Percentiles rank a stretch among this genome's conserved stretches.
phyloP scores from a whole-genome alignment of 2,113 vertebrate species.

The Desmodus rotundus region DNA sequence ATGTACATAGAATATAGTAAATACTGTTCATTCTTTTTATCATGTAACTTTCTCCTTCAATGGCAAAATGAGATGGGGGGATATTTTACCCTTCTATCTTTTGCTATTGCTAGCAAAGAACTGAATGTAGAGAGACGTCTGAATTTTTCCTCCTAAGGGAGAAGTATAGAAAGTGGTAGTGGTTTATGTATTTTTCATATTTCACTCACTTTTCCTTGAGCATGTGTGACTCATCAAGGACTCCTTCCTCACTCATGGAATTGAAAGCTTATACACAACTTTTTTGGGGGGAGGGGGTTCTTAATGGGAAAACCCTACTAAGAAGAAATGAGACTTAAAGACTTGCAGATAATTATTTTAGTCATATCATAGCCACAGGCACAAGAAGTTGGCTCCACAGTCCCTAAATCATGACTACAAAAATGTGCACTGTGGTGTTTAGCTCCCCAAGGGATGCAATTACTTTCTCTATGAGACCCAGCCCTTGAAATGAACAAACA shows the following conservation, averaged over 20 bases:
- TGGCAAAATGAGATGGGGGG: background rate
- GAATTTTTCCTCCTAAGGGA: background rate
- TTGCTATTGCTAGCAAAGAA: constrained; percentile 4
- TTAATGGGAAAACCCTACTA: constrained; percentile 7
- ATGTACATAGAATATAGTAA: background rate
- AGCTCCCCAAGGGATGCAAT: constrained; percentile 13
- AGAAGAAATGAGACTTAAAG: background rate
- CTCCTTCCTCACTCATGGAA: background rate
- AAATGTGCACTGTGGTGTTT: constrained; percentile 17
- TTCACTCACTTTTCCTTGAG: constrained; percentile 1
- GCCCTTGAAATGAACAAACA: constrained; percentile 41
- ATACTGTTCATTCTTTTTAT: background rate
- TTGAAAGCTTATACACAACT: background rate
- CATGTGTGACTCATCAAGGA: background rate
- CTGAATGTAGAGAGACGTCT: background rate
- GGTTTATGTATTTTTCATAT: background rate
- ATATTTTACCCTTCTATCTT: background rate
- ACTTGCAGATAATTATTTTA: constrained; percentile 11
- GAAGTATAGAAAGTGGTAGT: background rate
- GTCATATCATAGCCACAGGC: background rate
- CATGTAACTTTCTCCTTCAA: background rate
- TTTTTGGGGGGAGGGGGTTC: background rate
- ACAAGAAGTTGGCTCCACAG: background rate
- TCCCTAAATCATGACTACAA: background rate
- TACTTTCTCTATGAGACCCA: constrained; percentile 34